Base-by-base conservation (phyloP, 2,888 invertebrate genomes). In the Linyphia triangularis region DNA sequence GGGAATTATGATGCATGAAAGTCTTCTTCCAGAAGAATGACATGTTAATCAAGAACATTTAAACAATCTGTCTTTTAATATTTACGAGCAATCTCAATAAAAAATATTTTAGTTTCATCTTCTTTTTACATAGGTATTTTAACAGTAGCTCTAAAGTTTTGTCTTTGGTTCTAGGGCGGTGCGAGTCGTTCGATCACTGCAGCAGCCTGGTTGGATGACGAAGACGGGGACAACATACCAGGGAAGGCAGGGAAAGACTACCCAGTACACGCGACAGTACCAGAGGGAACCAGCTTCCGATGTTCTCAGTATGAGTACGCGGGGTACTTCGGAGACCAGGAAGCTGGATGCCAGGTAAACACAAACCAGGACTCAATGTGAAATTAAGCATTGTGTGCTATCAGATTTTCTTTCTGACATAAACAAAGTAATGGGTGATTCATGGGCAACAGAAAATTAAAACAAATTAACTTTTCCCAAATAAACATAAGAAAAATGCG, bases 261-360 rank as follows among this genome's bases (percentile, higher is more conserved):
- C 65, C 89, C 89, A 33, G 73, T 83, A 6, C 85, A 73, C 33
- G 63, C 72, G 40, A 26, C 69, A 13, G 83, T 88, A 6, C 89
- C 89, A 0, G 9, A 70, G 4, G 82, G 37, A 9, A 85, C 85
- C 19, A 86, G 78, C 22, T 89, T 89, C 10, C 77, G 79, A 22
- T 89, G 89, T 19, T 33, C 30, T 22, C 61, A 79, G 30, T 86
- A 86, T 24, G 89, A 89, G 2, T 89, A 78, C 16, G 89, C 89
- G 22, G 89, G 89, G 24, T 89, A 89, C 30, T 89, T 89, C 30
- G 89, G 69, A 26, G 89, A 89, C 24, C 59, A 72, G 22, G 86
- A 89, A 83, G 69, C 85, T 4, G 86, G 37, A 5, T 89, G 89
- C 51, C 89, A 89, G 78, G 86, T 89, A 59, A 16, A 51, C 6